Evolutionary conservation across 1,140 invertebrate species (phyloP), one percentile per base, ranked within the genome.

Genomic region (Neuroterus valhalla): DNA sequence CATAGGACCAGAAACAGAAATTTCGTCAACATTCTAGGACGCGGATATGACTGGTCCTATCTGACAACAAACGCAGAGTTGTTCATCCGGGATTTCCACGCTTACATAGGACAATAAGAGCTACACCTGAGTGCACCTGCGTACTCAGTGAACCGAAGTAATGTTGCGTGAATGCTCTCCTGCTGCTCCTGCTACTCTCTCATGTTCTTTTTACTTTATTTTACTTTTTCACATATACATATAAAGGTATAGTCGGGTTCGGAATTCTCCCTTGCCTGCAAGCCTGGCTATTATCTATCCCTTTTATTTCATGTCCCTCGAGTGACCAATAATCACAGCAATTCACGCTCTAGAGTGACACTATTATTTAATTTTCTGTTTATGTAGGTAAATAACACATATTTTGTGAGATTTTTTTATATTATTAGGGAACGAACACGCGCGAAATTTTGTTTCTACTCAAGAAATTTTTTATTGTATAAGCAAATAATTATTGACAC

Each of bases 1-100:
- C 31, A 62, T 48, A 48, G n/a, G 14, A 15, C 23, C 23, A 62
- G 26, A 55, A 55, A 55, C 23, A 62, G 26, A 38, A 38, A 62
- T 62, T 62, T 62, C 55, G 55, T 62, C 55, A 62, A 62, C 55
- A 62, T 1, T 23, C 26, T 62, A 62, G 55, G 31, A 62, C 31
- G 55, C 26, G 55, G 55, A 62, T 62, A 62, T 62, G 55, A 62
- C 55, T 62, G 55, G 55, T 31, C 52, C 45, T 72, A 17, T 46
- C 74, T 71, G 75, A 79, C 78, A 75, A 76, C 69, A 69, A 75
- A 76, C 69, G 72, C 72, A 77, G 66, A 74, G 75, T 76, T 75
- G 78, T 66, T 77, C 75, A 76, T 79, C 78, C 78, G 78, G 75
- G 74, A 75, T 79, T 77, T 79, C 78, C 78, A 75, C 74, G 66